These are phyloP conservation scores for Hormaphis cornu DNA, from an alignment of 1,140 invertebrate genomes.

Conservation along the genomic window DNA sequence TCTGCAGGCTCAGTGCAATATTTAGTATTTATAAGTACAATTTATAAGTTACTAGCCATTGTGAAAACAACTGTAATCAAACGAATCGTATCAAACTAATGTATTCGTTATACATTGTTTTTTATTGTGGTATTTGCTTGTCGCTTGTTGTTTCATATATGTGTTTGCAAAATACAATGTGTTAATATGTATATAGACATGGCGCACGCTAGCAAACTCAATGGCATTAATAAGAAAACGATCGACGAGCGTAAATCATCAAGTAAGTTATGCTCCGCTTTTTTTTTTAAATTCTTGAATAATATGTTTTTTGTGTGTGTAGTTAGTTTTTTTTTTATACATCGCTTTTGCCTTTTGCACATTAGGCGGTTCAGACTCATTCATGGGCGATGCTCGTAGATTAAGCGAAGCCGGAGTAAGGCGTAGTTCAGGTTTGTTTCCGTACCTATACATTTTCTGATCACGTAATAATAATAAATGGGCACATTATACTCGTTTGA, in stretches of 20 bases:
- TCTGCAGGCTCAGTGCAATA: too few species aligned
- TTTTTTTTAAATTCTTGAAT: background rate
- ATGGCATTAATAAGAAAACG: background rate
- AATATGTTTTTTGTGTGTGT: background rate
- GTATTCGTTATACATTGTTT: too few species aligned
- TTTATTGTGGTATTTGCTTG: background rate
- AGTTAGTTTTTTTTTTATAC: slow-evolving; percentile 8
- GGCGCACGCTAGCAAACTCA: background rate
- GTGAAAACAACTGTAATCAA: too few species aligned
- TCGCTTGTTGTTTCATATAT: slow-evolving; percentile 1
- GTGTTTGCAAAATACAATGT: background rate
- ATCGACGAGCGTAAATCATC: slow-evolving; percentile 3
- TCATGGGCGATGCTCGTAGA: slow-evolving; percentile 37
- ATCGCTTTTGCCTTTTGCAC: slow-evolving; percentile 26
- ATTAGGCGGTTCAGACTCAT: slow-evolving; percentile 35
- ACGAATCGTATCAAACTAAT: too few species aligned
- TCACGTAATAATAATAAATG: too few species aligned
- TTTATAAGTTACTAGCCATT: too few species aligned
- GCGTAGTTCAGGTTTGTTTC: slow-evolving; percentile 37
- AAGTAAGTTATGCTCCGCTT: slow-evolving; percentile 22
- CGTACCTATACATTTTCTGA: too few species aligned
- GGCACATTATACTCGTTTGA: too few species aligned
- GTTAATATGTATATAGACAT: too few species aligned
- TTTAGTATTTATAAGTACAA: too few species aligned
- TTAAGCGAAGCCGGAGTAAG: slow-evolving; percentile 39